Conservation (phyloP, 1,140 invertebrate species). For the Drosophila bifasciata region DNA sequence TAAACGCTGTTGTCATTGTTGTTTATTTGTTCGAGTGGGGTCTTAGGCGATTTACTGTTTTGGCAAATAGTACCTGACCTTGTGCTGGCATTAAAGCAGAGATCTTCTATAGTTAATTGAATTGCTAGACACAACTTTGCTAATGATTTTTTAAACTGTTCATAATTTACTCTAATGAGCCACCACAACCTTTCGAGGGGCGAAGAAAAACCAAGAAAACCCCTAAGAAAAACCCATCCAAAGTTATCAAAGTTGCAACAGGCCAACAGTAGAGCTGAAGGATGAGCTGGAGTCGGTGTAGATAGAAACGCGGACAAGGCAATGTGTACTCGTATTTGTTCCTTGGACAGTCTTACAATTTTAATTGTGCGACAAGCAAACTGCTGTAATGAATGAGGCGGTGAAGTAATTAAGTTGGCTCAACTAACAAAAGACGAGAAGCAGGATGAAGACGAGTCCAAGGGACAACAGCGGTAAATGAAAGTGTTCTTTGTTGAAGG, state of each 20-base stretch:
- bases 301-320: background rate
- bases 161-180: constrained; percentile 62
- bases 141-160: constrained; percentile 68
- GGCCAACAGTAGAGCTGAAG: background rate
- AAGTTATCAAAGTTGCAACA: constrained; percentile 32
- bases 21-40: constrained; percentile 28
- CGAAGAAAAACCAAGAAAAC: background rate
- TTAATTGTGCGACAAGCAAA: constrained; percentile 17
- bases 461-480: too few species aligned
- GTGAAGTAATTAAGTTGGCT: constrained; percentile 11
- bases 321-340: background rate
- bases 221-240: constrained; percentile 1
- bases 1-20: constrained; percentile 11
- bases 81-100: constrained; percentile 11
- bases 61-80: constrained; percentile 37
- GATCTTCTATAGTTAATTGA: constrained; percentile 11
- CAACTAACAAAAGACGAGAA: constrained; percentile 11
- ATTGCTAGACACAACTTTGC: constrained; percentile 10
- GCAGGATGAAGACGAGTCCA: background rate
- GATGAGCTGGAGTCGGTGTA: too few species aligned
- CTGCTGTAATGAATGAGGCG: constrained; percentile 2
- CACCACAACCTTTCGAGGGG: background rate
- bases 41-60: constrained; percentile 36
- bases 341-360: constrained; percentile 2
- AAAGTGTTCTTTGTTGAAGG: background rate